Conservation (phyloP, 2,888 invertebrate species). For the Stenchaetothrips biformis region DNA sequence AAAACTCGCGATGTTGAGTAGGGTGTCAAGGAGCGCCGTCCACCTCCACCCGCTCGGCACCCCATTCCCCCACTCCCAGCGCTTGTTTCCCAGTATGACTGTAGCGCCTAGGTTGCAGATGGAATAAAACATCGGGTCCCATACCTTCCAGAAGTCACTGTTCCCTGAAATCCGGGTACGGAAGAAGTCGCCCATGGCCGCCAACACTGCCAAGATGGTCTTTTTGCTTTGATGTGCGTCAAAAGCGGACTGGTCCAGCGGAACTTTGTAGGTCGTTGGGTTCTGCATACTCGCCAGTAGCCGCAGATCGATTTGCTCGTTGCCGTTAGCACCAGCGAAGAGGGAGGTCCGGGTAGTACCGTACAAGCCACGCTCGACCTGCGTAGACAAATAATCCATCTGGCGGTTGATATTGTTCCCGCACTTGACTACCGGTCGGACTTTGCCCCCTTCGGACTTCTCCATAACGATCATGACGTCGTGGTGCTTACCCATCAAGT, state of each 20-base stretch:
- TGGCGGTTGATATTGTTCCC: slow-evolving; percentile 27
- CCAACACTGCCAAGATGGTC: too few species aligned
- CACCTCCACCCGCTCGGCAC: slow-evolving; percentile 31
- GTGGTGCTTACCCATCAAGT: too few species aligned
- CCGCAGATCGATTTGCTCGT: slow-evolving; percentile 26
- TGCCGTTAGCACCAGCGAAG: slow-evolving; percentile 28
- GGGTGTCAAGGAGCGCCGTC: slow-evolving; percentile 29
- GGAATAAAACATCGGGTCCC: too few species aligned
- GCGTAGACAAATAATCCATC: slow-evolving; percentile 31
- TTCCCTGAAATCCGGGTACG: too few species aligned
- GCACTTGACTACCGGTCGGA: slow-evolving; percentile 31
- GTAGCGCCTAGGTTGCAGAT: too few species aligned
- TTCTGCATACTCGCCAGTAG: not conserved
- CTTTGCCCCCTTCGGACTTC: slow-evolving; percentile 32
- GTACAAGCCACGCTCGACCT: slow-evolving; percentile 29
- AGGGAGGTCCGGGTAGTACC: slow-evolving; percentile 26
- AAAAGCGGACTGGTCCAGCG: not conserved
- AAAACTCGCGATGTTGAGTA: slow-evolving; percentile 29
- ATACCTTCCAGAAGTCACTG: too few species aligned
- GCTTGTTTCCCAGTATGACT: not conserved
- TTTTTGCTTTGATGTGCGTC: too few species aligned
- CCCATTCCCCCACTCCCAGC: slow-evolving; percentile 5
- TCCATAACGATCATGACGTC: slow-evolving; percentile 21
- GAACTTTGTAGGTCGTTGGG: not conserved
- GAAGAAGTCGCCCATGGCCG: too few species aligned